A percentile compares a stretch with the other conserved stretches of the same genome.
These are phyloP conservation scores for Aulostomus chinensis DNA, from an alignment of 2,797 vertebrate species.

Conservation along the genomic window DNA sequence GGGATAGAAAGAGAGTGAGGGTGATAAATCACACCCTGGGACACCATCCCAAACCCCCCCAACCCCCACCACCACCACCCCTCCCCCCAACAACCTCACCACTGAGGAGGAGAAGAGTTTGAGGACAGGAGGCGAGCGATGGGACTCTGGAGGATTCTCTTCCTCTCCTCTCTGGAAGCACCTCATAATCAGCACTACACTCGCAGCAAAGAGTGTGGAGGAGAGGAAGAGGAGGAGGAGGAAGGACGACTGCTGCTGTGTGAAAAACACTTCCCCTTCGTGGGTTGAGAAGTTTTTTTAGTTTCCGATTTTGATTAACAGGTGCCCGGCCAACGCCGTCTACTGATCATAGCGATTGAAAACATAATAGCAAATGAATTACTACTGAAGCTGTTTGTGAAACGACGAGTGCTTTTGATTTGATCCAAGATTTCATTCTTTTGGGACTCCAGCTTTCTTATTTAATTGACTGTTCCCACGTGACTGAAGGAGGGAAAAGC, in stretches of 20 bases:
- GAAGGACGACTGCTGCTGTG: neutral
- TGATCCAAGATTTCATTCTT: constrained; percentile 22
- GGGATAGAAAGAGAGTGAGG: constrained; percentile 6
- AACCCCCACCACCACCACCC: constrained; percentile 8
- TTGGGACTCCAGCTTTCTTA: constrained; percentile 34
- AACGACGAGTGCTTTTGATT: constrained; percentile 17
- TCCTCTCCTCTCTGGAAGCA: constrained; percentile 30
- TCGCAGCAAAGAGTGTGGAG: constrained; percentile 32
- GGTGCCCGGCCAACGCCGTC: constrained; percentile 6
- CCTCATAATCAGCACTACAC: constrained; percentile 59
- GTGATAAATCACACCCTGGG: neutral
- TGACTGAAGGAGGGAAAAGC: constrained; percentile 46
- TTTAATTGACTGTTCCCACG: constrained; percentile 39
- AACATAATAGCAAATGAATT: constrained; percentile 12
- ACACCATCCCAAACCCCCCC: too few relatives aligned
- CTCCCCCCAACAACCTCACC: neutral
- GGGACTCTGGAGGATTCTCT: constrained; percentile 9
- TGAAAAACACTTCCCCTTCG: constrained; percentile 1
- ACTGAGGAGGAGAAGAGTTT: neutral
- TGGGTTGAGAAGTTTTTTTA: constrained; percentile 7
- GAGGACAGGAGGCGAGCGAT: too few relatives aligned
- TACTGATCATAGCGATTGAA: constrained; percentile 15
- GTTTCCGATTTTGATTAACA: constrained; percentile 16
- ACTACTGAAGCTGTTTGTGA: constrained; percentile 16
- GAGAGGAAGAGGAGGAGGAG: constrained; percentile 8